Conservation (phyloP, 2,888 invertebrate species). For the Campopleginae sp. region DNA sequence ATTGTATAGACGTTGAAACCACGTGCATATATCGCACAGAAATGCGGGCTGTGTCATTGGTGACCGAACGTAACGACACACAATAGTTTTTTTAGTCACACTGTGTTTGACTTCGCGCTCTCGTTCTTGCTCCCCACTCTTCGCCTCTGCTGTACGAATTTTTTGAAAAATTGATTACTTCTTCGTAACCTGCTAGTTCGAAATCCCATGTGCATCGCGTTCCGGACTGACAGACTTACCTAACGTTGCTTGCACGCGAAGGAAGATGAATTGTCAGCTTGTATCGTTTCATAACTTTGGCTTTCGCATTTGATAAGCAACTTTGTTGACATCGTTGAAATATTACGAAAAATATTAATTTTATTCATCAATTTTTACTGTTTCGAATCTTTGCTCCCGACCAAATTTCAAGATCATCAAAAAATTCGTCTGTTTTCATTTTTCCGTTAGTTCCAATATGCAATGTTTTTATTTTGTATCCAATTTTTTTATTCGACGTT, state of each 20-base stretch:
- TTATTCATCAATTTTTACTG: too few species aligned
- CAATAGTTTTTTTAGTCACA: slow-evolving; percentile 61
- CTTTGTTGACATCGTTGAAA: not conserved
- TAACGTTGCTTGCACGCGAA: slow-evolving; percentile 37
- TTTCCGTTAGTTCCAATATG: not conserved
- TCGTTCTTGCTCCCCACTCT: slow-evolving; percentile 21
- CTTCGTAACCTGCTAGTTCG: slow-evolving; percentile 29
- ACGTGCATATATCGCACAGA: slow-evolving; percentile 20
- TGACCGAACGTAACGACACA: slow-evolving; percentile 58
- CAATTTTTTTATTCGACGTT: not conserved
- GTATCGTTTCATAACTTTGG: not conserved
- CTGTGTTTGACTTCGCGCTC: slow-evolving; percentile 19
- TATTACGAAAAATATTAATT: too few species aligned
- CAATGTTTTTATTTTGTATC: too few species aligned
- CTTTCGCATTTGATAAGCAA: not conserved
- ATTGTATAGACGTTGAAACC: not conserved
- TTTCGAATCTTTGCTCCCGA: too few species aligned
- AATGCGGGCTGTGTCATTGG: slow-evolving; percentile 36
- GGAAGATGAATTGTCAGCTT: slow-evolving; percentile 21
- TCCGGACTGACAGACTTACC: not conserved
- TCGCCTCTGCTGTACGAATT: slow-evolving; percentile 1
- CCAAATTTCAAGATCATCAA: not conserved
- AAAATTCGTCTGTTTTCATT: not conserved
- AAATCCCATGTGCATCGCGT: slow-evolving; percentile 46
- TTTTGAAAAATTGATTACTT: slow-evolving; percentile 1